Base-by-base conservation (phyloP, 2,797 vertebrate genomes). In the Myoxocephalus aenaeus region DNA sequence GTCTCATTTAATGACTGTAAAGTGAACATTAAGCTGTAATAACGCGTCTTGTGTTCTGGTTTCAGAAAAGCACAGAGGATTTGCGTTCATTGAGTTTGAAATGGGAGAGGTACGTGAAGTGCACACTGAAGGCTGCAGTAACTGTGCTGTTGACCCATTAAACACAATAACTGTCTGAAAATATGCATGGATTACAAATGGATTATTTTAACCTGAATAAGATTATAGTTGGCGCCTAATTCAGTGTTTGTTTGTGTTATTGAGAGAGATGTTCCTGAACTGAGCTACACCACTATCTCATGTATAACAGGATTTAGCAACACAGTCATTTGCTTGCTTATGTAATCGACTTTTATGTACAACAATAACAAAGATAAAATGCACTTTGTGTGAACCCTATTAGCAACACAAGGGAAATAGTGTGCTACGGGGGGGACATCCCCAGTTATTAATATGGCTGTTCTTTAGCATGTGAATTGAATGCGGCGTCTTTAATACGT, bases 21-120 rank as follows among this genome's bases (percentile, higher is more conserved):
- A 12, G 1, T 1, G 1, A 7, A 27, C 20, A 12, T 44, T 8
- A 8, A 53, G 0, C 1, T 34, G 1, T 34, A 2, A 63, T 44
- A 2, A 68, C 32, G 3, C 71, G 32, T 38, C 25, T 53, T 64
- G 42, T 85, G 59, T 50, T 90, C 3, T 63, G 15, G 89, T 91
- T 87, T 12, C 91, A 99, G 98, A 99, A 90, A 99, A 99, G 79
- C 98, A 99, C 92, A 93, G 97, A 71, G 98, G 98, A 34, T 99
- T 99, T 82, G 98, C 97, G 1, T 99, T 99, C 80, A 95, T 99
- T 82, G 98, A 99, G 78, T 99, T 99, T 83, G 98, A 99, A 86
- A 78, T 97, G 91, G 97, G 96, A 11, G 98, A 99, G 96, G 98
- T 99, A 90, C 92, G 95, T 86, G 14, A 29, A 34, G 7, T 5